Conservation (phyloP, 2,888 invertebrate genomes). For the Ephialtes manifestator region DNA sequence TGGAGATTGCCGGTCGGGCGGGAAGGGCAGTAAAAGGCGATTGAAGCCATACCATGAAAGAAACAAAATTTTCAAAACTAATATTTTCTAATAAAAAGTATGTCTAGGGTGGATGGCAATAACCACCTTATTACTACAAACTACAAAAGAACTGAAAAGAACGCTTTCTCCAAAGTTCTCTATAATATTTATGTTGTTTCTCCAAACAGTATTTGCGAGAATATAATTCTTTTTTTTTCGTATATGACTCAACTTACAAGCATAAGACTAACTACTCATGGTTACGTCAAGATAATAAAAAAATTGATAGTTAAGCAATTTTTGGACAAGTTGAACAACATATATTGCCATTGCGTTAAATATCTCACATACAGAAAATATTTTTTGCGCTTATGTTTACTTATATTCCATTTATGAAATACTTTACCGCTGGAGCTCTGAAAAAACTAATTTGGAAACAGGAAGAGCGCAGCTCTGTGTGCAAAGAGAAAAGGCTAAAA, state of each 20-base stretch:
- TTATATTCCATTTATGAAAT: neutral
- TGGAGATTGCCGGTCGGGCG: too few species aligned
- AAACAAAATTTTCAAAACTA: too few species aligned
- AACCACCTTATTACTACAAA: too few species aligned
- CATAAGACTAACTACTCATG: neutral
- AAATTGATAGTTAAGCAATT: too few species aligned
- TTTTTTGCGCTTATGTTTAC: neutral
- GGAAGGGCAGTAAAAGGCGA: too few species aligned
- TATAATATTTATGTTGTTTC: too few species aligned
- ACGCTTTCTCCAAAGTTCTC: too few species aligned
- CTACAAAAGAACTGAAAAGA: too few species aligned
- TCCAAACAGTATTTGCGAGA: too few species aligned
- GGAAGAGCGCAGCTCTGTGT: conserved; percentile 30
- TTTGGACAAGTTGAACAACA: neutral
- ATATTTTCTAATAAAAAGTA: too few species aligned
- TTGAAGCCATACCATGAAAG: too few species aligned
- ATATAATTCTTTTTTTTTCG: neutral
- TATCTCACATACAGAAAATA: neutral
- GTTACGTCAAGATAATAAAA: neutral
- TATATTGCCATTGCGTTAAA: neutral
- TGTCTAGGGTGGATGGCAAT: too few species aligned
- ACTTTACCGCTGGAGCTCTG: neutral
- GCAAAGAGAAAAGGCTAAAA: conserved; percentile 32
- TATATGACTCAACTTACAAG: neutral
- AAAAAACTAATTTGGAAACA: conserved; percentile 2